Conservation (phyloP, 2,888 invertebrate species). For the Rhingia campestris region DNA sequence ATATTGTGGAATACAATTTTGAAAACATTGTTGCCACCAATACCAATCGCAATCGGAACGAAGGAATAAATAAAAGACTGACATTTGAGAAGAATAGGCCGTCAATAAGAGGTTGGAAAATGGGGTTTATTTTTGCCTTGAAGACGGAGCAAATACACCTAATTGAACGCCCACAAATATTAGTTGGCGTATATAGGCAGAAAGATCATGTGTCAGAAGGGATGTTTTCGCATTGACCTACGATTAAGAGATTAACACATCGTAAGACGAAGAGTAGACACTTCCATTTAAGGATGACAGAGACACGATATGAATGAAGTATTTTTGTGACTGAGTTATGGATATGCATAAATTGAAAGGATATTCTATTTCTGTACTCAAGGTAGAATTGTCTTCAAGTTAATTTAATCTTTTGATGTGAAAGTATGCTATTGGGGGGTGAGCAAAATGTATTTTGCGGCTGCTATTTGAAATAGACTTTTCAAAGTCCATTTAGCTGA, state of each 20-base stretch:
- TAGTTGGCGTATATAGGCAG: neutral
- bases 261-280: neutral
- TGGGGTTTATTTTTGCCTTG: neutral
- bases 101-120: neutral
- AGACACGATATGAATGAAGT: neutral
- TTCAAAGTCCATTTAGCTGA: too few relatives aligned
- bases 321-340: neutral
- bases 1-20: neutral
- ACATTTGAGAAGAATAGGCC: neutral
- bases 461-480: too few relatives aligned
- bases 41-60: neutral
- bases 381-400: neutral
- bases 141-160: neutral
- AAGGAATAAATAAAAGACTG: neutral
- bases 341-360: neutral
- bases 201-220: neutral
- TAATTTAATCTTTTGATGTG: neutral
- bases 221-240: constrained; percentile 10
- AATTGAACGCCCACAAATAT: neutral
- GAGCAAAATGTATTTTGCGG: too few relatives aligned
- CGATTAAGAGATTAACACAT: constrained; percentile 15
- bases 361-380: neutral
- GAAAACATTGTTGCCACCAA: constrained; percentile 7
- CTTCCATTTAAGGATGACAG: neutral
- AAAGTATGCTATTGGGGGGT: too few relatives aligned